phyloP scores from a whole-genome alignment of 1,140 invertebrate genomes.

The Globodera rostochiensis region DNA sequence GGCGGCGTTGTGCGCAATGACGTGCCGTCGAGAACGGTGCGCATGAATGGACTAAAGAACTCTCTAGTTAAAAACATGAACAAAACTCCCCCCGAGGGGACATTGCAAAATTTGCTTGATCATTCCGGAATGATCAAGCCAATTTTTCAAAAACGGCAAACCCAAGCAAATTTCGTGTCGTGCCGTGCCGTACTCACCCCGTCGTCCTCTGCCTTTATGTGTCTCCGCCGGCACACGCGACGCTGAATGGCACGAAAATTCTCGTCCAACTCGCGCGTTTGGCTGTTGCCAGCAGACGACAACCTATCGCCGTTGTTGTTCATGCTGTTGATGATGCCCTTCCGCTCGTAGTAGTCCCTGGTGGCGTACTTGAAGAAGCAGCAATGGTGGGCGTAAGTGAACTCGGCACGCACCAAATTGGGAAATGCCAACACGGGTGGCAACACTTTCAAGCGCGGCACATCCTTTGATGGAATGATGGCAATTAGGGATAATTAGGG shows the following conservation, averaged over 20 bases:
- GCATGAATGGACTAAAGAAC: not conserved
- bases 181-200: not conserved
- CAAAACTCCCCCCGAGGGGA: too few relatives aligned
- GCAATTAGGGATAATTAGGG: not conserved
- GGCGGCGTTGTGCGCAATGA: constrained; percentile 11
- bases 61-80: not conserved
- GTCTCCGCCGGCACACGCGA: not conserved
- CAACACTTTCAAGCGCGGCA: constrained; percentile 46
- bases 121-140: not conserved
- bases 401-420: constrained; percentile 46
- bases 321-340: not conserved
- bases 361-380: constrained; percentile 50
- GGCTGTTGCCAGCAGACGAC: not conserved
- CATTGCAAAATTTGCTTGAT: not conserved
- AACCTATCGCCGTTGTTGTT: not conserved
- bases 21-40: not conserved
- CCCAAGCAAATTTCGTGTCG: too few relatives aligned
- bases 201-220: not conserved
- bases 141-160: not conserved
- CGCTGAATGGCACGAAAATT: constrained; percentile 14
- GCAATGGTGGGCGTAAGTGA: constrained; percentile 53
- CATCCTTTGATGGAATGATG: constrained; percentile 7
- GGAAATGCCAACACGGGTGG: constrained; percentile 51
- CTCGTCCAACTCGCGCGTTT: constrained; percentile 13
- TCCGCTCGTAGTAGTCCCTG: constrained; percentile 10